Conservation (phyloP, 2,888 invertebrate genomes). For the Hoplodrina blanda region DNA sequence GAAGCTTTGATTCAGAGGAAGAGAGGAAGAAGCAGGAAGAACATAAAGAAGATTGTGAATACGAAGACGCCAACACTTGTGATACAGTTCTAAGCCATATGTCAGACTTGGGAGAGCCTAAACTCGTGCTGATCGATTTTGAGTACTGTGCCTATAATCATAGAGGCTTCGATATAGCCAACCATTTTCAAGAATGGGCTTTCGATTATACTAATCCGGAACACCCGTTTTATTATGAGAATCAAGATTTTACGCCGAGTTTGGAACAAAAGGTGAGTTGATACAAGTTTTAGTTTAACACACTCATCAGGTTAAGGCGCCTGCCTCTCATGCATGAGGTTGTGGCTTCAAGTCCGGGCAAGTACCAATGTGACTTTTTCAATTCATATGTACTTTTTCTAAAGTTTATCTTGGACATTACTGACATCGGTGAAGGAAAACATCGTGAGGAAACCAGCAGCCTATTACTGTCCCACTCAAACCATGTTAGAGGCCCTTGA, state of each 20-base stretch:
- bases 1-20: slow-evolving; percentile 62
- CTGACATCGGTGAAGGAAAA: no score
- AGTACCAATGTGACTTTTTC: no score
- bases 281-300: no score
- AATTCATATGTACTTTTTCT: no score
- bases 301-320: no score
- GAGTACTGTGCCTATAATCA: slow-evolving; percentile 98
- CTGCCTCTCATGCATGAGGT: no score
- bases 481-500: no score
- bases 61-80: slow-evolving; percentile 79
- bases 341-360: no score
- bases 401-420: no score
- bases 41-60: slow-evolving; percentile 64
- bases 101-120: slow-evolving; percentile 89
- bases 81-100: slow-evolving; percentile 76
- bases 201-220: slow-evolving; percentile 96
- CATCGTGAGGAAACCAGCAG: no score
- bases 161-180: slow-evolving; percentile 97
- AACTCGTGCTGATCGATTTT: slow-evolving; percentile 96
- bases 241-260: slow-evolving; percentile 93
- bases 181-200: slow-evolving; percentile 98
- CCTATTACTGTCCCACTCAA: no score
- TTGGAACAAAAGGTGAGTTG: slow-evolving; percentile 96
- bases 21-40: slow-evolving; percentile 15
- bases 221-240: slow-evolving; percentile 94